Conservation (phyloP, 2,888 invertebrate species). For the Callimorpha dominula region DNA sequence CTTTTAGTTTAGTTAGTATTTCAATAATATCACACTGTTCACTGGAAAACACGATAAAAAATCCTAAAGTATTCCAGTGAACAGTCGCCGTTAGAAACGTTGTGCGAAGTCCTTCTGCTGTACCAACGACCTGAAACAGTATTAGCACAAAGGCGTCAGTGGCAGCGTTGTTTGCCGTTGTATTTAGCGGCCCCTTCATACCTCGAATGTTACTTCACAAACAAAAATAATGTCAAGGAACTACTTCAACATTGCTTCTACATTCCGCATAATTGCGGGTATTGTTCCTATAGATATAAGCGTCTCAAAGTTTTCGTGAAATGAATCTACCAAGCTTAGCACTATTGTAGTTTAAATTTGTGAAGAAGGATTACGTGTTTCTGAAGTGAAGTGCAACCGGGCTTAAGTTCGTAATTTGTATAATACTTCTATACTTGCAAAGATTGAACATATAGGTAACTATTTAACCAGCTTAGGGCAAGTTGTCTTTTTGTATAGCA, state of each 20-base stretch:
- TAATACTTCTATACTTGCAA: background rate
- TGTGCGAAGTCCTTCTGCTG: constrained; percentile 63
- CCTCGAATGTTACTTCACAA: constrained; percentile 70
- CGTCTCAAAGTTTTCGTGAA: constrained; percentile 19
- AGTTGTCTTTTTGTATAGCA: background rate
- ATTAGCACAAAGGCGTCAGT: constrained; percentile 67
- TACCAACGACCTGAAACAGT: constrained; percentile 64
- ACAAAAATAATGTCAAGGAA: constrained; percentile 53
- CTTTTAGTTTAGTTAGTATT: too few species aligned
- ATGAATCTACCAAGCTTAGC: constrained; percentile 23
- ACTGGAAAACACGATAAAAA: background rate
- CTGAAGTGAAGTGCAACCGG: constrained; percentile 2
- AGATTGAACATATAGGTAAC: background rate
- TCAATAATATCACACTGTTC: too few species aligned
- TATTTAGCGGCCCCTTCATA: constrained; percentile 79
- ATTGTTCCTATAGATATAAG: constrained; percentile 49
- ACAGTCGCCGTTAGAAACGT: constrained; percentile 54
- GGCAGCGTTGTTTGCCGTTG: constrained; percentile 65
- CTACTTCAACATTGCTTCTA: constrained; percentile 34
- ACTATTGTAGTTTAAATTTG: constrained; percentile 25
- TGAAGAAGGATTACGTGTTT: constrained; percentile 24
- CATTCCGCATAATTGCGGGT: constrained; percentile 47
- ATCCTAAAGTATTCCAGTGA: constrained; percentile 44
- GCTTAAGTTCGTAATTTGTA: constrained; percentile 6
- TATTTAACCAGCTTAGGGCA: background rate